Conservation (phyloP, 53 echinoderm and acorn worm species). For the Actinopyga echinites region DNA sequence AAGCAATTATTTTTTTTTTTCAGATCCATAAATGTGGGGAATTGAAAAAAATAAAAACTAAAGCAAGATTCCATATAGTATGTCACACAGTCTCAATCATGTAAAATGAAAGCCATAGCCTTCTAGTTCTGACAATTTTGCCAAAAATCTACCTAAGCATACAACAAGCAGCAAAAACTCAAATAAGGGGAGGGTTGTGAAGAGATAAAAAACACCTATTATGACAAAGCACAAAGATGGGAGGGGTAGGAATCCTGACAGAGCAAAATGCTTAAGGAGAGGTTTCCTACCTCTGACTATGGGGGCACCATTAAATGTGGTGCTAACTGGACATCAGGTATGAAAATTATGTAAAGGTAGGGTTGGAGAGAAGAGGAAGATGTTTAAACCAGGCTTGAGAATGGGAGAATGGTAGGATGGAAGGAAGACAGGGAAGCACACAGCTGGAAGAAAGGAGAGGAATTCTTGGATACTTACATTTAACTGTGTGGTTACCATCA, state of each 20-base stretch:
- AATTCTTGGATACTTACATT: constrained; percentile 58
- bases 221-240: not conserved
- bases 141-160: constrained; percentile 47
- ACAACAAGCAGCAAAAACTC: constrained; percentile 57
- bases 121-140: too few relatives aligned
- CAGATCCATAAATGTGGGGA: too few relatives aligned
- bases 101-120: too few relatives aligned
- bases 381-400: not conserved
- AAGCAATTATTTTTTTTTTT: too few relatives aligned
- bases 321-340: constrained; percentile 84
- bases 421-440: too few relatives aligned
- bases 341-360: not conserved
- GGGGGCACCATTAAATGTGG: constrained; percentile 87
- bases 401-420: too few relatives aligned
- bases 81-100: too few relatives aligned
- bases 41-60: too few relatives aligned
- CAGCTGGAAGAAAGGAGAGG: too few relatives aligned
- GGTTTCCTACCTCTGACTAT: constrained; percentile 81
- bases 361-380: not conserved
- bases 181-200: not conserved
- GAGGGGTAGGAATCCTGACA: too few relatives aligned
- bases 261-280: not conserved
- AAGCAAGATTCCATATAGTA: too few relatives aligned
- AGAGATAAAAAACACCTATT: not conserved
- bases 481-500: constrained; percentile 85